Evolutionary conservation across 2,888 invertebrate species (phyloP), one percentile per base, ranked within the genome.

Genomic region (Matsumyia berberina): DNA sequence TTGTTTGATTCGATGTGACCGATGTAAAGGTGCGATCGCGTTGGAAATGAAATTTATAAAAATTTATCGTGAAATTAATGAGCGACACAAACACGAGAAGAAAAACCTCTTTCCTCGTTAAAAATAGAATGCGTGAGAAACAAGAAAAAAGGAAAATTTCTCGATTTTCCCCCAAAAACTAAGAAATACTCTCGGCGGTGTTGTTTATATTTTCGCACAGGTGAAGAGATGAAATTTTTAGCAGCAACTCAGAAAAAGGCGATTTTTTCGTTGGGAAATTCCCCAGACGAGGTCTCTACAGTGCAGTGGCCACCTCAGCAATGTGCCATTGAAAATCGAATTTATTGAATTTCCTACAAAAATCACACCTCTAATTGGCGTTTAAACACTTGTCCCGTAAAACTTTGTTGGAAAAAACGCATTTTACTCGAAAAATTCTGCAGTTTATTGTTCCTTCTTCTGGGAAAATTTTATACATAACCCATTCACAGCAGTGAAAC

Each of bases 51-150:
- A 3, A 3, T 49, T 60, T 53, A 70, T 33, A 35, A 67, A 80
- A 57, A 42, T 39, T 58, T 11, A 2, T 46, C 55, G 44, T 51
- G 35, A 15, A 51, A 74, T 77, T 77, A 72, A 77, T 82, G 77
- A 82, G 55, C 72, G 64, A 58, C 67, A 58, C 57, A 67, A 37
- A 33, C 37, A 58, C 55, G 58, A 24, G 42, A 55, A 66, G 64
- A 67, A 67, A 57, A 55, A 49, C 33, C 4, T 62, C 17, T 5
- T 69, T 57, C 42, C 33, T 66, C 55, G 70, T 76, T 85, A 85
- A 85, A 85, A 85, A 85, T 85, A 85, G 85, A 85, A 80, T 85
- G 74, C 85, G 80, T 80, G 74, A 70, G 85, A 74, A 57, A n/a
- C n/a, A 64, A 53, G 17, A n/a, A 44, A n/a, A 66, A 24, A 51